Evolutionary conservation across 1,140 invertebrate genomes (phyloP).

Genomic region (Drosophila simulans): DNA sequence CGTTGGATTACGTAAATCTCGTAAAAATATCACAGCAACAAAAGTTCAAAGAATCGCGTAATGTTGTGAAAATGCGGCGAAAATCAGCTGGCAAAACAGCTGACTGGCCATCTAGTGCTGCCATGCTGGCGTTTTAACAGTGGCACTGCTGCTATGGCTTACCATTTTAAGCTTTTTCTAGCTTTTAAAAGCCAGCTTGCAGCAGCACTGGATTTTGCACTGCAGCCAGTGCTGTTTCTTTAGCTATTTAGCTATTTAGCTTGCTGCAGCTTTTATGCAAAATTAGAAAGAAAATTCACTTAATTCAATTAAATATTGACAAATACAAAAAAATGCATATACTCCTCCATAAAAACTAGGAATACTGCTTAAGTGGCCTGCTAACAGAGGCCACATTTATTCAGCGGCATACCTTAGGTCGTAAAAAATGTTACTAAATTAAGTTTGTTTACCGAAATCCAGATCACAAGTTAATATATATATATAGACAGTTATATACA

Average conservation of each 20-base stretch:
- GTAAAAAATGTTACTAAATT: constrained; percentile 6
- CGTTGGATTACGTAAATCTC: constrained; percentile 4
- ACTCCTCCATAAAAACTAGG: background rate
- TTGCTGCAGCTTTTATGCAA: background rate
- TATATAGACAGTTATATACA: constrained; percentile 14
- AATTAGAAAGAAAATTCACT: background rate
- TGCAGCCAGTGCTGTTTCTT: background rate
- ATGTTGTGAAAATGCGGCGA: constrained; percentile 7
- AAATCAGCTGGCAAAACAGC: constrained; percentile 7
- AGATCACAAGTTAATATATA: constrained; percentile 4
- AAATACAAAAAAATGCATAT: background rate
- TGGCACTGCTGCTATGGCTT: background rate
- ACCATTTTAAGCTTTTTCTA: background rate
- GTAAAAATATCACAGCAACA: background rate
- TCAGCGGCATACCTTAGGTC: background rate
- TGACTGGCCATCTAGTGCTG: background rate
- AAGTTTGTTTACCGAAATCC: constrained; percentile 3
- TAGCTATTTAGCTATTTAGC: no score
- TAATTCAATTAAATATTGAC: background rate
- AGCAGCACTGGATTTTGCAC: background rate
- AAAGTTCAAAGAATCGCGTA: background rate
- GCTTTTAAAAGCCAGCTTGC: background rate
- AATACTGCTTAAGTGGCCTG: constrained; percentile 3
- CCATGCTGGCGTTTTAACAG: background rate
- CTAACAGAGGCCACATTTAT: constrained; percentile 8